phyloP scores from a whole-genome alignment of 2,888 invertebrate species.

The Pterostichus madidus region DNA sequence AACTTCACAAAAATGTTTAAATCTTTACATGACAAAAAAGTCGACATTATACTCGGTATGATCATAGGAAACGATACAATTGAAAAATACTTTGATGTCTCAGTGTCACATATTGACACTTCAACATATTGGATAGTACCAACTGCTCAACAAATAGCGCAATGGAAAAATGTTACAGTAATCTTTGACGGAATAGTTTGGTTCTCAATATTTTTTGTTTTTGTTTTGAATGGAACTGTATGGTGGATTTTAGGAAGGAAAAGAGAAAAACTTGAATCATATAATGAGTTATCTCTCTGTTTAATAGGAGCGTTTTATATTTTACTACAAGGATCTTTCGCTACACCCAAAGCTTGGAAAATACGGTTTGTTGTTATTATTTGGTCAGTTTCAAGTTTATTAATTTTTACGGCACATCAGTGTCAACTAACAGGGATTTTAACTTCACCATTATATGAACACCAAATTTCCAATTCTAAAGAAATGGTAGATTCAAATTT shows the following conservation, averaged over 20 bases:
- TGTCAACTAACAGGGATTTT: constrained; percentile 81
- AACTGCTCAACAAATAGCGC: constrained; percentile 37
- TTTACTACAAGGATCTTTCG: constrained; percentile 42
- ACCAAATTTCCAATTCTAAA: constrained; percentile 71
- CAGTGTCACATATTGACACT: constrained; percentile 17
- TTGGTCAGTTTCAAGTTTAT: constrained; percentile 72
- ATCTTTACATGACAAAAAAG: constrained; percentile 28
- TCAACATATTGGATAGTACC: constrained; percentile 26
- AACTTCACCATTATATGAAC: constrained; percentile 78
- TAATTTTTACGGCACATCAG: constrained; percentile 79
- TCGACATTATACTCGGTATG: constrained; percentile 29
- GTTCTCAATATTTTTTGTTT: constrained; percentile 33
- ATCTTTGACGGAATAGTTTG: constrained; percentile 47
- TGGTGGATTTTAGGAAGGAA: constrained; percentile 44
- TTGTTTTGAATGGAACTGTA: constrained; percentile 22
- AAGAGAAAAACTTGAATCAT: neutral
- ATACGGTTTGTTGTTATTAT: constrained; percentile 48
- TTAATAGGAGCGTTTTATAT: constrained; percentile 40
- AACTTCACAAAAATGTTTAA: constrained; percentile 48
- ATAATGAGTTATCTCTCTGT: constrained; percentile 16
- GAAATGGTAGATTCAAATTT: constrained; percentile 55
- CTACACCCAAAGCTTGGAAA: constrained; percentile 45
- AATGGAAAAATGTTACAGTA: constrained; percentile 44
- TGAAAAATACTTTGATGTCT: constrained; percentile 38
- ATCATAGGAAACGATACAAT: constrained; percentile 35